Evolutionary conservation across 2,113 vertebrate genomes (phyloP).

Genomic region (Clupea harengus): DNA sequence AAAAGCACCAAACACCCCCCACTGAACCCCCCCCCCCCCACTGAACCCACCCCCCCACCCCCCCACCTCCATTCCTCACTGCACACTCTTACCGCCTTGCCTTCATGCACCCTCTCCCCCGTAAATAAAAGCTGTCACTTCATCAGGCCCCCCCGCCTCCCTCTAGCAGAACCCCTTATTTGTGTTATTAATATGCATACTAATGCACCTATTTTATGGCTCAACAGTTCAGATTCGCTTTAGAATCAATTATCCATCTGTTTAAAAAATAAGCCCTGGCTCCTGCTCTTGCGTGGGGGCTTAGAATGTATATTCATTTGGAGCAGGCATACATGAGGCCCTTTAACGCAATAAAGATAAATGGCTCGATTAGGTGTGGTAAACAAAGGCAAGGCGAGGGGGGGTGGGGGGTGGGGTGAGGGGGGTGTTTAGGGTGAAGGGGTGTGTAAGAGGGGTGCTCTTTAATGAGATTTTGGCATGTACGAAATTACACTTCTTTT

Average conservation of each 20-base stretch:
- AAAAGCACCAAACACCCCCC: background rate
- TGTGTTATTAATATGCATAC: conserved; percentile 64
- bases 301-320: conserved; percentile 63
- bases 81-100: background rate
- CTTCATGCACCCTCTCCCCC: background rate
- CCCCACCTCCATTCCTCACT: background rate
- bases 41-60: background rate
- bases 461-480: conserved; percentile 64
- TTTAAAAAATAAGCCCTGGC: conserved; percentile 35
- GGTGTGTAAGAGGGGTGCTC: conserved; percentile 13
- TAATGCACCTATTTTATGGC: conserved; percentile 65
- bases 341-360: conserved; percentile 64
- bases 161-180: conserved; percentile 44
- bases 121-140: conserved; percentile 58
- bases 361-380: conserved; percentile 60
- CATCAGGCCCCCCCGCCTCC: conserved; percentile 44
- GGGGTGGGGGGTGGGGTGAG: background rate
- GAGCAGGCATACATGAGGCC: conserved; percentile 63
- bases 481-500: conserved; percentile 61
- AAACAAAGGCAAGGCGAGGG: conserved; percentile 53
- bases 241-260: conserved; percentile 67
- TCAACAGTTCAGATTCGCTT: conserved; percentile 63
- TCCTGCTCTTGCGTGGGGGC: conserved; percentile 40
- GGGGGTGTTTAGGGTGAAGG: background rate
- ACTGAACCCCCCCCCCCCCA: background rate